A percentile compares a stretch with the other conserved stretches of the same genome.
Evolutionary conservation across 2,113 vertebrate species (phyloP).

Genomic region (Aegithalos caudatus): DNA sequence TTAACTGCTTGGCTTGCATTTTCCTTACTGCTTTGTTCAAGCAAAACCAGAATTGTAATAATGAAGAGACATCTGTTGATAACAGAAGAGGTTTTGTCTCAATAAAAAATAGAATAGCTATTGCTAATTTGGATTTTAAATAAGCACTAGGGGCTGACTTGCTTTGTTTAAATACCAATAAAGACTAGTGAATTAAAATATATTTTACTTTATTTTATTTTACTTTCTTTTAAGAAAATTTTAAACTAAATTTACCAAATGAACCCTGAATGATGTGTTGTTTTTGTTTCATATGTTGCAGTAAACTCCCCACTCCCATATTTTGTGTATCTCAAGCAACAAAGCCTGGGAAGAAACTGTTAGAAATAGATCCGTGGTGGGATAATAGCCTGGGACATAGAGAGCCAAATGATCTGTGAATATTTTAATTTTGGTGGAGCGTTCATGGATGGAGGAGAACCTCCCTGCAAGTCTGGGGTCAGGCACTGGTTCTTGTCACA

Average conservation of each 20-base stretch:
- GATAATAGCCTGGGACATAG: not conserved
- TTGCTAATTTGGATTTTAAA: not conserved
- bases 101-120: not conserved
- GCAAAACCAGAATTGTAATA: not conserved
- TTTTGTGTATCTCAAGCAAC: not conserved
- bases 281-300: not conserved
- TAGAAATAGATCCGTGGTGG: not conserved
- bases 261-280: not conserved
- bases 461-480: not conserved
- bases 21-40: not conserved
- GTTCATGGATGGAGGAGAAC: rapidly evolving
- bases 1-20: not conserved
- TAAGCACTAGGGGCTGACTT: not conserved
- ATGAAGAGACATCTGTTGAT: not conserved
- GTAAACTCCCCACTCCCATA: not conserved
- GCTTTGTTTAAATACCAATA: not conserved
- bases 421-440: not conserved
- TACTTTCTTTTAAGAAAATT: not conserved
- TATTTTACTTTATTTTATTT: not conserved
- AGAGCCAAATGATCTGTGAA: not conserved
- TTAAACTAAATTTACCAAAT: not conserved
- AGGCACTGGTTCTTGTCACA: not conserved
- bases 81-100: not conserved
- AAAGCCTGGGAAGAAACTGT: not conserved
- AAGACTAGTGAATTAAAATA: not conserved